Percentiles rank a stretch among this genome's conserved stretches.
These are phyloP conservation scores for Lapara coniferarum DNA, from an alignment of 2,888 invertebrate genomes.

Conservation along the genomic window DNA sequence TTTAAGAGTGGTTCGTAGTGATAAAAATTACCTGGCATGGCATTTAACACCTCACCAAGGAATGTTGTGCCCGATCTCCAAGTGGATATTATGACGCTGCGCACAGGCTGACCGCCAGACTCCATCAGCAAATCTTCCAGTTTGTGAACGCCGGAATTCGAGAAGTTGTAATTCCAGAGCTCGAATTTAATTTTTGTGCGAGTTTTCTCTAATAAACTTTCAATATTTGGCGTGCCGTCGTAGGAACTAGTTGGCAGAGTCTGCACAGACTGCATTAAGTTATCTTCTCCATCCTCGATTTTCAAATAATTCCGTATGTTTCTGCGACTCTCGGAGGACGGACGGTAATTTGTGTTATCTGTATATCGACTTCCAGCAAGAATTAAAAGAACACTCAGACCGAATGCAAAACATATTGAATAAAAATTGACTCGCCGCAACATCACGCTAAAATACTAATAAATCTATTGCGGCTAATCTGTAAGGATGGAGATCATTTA, in stretches of 20 bases:
- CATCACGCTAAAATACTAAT: conserved; percentile 70
- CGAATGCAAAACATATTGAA: conserved; percentile 80
- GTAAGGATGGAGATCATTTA: conserved; percentile 52
- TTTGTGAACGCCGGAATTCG: conserved; percentile 72
- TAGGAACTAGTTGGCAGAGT: conserved; percentile 69
- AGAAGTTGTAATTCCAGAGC: conserved; percentile 70
- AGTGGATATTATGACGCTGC: conserved; percentile 92
- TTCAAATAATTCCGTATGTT: conserved; percentile 83
- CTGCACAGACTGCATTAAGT: conserved; percentile 57
- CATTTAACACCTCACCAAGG: conserved; percentile 92
- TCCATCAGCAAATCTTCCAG: conserved; percentile 88
- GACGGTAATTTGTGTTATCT: conserved; percentile 79
- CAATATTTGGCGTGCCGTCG: conserved; percentile 67
- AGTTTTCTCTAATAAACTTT: conserved; percentile 69
- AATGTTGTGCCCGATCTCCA: conserved; percentile 97
- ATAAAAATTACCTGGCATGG: conserved; percentile 93
- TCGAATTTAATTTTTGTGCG: conserved; percentile 64
- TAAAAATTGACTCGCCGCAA: conserved; percentile 80
- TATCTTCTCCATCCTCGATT: conserved; percentile 80
- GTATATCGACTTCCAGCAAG: conserved; percentile 82
- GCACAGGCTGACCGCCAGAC: conserved; percentile 87
- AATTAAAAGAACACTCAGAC: conserved; percentile 79
- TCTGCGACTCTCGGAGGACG: conserved; percentile 70
- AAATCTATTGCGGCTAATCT: conserved; percentile 50
- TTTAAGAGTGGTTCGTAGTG: conserved; percentile 95